phyloP scores from a whole-genome alignment of 2,113 vertebrate genomes.

The Saccopteryx bilineata region DNA sequence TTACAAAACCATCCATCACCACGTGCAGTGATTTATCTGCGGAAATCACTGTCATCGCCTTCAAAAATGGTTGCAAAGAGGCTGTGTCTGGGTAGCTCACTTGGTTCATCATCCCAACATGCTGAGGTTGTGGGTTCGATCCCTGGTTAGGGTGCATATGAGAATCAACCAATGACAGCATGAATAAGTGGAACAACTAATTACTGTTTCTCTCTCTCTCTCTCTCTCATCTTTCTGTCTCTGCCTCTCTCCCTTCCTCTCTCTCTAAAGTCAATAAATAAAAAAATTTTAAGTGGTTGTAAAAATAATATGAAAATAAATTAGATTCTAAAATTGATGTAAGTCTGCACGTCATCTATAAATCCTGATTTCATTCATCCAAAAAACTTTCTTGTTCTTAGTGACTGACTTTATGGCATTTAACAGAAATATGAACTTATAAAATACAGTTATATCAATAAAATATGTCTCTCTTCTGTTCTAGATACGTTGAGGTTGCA shows the following conservation, averaged over 20 bases:
- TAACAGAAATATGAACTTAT: constrained; percentile 7
- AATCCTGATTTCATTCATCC: neutral
- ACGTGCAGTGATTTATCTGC: neutral
- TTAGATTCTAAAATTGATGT: neutral
- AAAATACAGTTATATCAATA: constrained; percentile 15
- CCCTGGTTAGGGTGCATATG: no score
- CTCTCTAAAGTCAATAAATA: no score
- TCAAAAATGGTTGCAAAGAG: neutral
- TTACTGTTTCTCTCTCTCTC: no score
- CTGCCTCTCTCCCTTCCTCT: no score
- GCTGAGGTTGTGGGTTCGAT: no score
- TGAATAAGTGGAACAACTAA: no score
- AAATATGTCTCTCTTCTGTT: constrained; percentile 6
- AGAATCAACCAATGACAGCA: no score
- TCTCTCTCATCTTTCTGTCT: no score
- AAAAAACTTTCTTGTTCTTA: neutral
- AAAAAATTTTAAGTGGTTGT: neutral
- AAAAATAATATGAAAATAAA: constrained; percentile 16
- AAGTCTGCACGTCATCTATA: neutral
- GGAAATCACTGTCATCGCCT: neutral
- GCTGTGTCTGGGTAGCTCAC: no score
- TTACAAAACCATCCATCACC: neutral
- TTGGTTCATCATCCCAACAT: no score
- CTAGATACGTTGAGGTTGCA: neutral
- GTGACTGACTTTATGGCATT: neutral